Base-by-base conservation (phyloP, 2,113 vertebrate genomes). In the Ptychochromis oligacanthus region DNA sequence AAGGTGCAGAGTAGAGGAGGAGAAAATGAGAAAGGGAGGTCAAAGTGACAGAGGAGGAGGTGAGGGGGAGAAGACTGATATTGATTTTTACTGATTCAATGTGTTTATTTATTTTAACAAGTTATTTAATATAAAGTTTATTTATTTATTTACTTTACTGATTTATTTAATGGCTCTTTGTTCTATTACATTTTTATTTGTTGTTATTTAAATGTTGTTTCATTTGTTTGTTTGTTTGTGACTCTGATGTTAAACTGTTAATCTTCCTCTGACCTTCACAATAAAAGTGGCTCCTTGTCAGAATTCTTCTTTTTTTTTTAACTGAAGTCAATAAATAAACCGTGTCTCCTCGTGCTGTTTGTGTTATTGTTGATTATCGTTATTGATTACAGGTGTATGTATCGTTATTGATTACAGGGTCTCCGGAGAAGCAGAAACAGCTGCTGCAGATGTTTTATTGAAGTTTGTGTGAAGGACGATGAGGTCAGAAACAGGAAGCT, bases 241-340 rank as follows among this genome's bases (percentile, higher is more conserved):
- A 46, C 15, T 5, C 49, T 54, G 49, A 55, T 9, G 11, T 15
- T 49, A 17, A 17, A 17, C 15, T 72, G 65, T 31, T 52, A 54
- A 26, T 24, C 0, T 40, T 56, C 26, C 15, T 26, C 31, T 26
- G 60, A 31, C 77, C 60, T 54, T 79, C 60, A 79, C n/a, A 65
- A 56, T 79, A 79, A 79, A 79, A 56, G 58, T 34, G 60, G 38
- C 65, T 70, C 10, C 65, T 70, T 24, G 20, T 70, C 65, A 70
- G 24, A 70, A 52, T 70, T 70, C 46, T 43, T 49, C 5, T 70
- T 70, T 6, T 70, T 31, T 70, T 70, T 6, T 70, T 31, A 52
- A 49, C 15, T 49, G 24, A 70, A 22, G 49, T 12, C 4, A 24
- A 70, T 52, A 28, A 24, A 70, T 52, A 20, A 70, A 52, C 43